phyloP scores from a whole-genome alignment of 92 coral and sea anemone genomes.

The Muricea muricata region DNA sequence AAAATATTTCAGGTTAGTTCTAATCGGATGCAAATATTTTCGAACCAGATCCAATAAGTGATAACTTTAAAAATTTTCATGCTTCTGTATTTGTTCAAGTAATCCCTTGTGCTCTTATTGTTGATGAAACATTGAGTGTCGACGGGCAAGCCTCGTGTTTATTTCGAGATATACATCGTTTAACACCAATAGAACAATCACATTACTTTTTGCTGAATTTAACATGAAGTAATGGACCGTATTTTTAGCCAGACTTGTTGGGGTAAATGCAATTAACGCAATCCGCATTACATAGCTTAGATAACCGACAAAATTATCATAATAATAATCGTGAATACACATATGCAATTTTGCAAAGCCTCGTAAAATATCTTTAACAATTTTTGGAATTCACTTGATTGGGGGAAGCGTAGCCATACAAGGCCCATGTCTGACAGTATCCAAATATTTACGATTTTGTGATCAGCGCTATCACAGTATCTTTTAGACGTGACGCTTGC shows the following conservation, averaged over 20 bases:
- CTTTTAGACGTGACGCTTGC: neutral
- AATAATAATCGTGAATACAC: neutral
- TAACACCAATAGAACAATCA: neutral
- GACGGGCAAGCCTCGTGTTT: neutral
- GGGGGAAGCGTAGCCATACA: neutral
- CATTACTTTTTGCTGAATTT: neutral
- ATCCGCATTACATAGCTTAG: neutral
- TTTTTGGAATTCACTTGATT: slow-evolving; percentile 2
- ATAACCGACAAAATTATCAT: neutral
- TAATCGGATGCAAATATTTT: neutral
- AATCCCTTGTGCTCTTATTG: neutral
- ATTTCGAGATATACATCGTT: neutral
- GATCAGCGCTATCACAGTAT: neutral
- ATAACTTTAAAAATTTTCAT: too few relatives aligned
- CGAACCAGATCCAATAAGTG: too few relatives aligned
- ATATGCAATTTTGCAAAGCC: neutral
- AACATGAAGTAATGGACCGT: neutral
- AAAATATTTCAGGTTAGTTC: neutral
- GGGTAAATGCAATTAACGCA: neutral
- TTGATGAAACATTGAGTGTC: neutral
- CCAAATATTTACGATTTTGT: neutral
- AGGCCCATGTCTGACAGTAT: neutral
- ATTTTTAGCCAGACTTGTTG: neutral
- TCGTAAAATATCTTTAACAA: neutral
- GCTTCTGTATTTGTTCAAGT: too few relatives aligned